Percentiles rank a stretch among this genome's conserved stretches.
Conservation (phyloP, 2,888 invertebrate species). For the Neocrepidodera transversa region DNA sequence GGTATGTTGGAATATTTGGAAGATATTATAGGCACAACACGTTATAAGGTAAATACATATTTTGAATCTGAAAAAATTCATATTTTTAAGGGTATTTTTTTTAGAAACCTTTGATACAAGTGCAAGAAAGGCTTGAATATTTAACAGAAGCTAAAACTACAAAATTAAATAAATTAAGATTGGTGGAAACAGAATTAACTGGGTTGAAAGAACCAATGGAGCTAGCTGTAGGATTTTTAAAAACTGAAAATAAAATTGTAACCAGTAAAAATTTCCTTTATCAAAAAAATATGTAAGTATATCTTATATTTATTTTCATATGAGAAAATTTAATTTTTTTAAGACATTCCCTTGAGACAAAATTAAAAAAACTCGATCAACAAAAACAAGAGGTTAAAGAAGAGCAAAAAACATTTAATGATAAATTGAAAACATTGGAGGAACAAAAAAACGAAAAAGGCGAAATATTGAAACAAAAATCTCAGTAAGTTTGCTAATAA, state of each 20-base stretch:
- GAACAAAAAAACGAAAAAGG: conserved; percentile 63
- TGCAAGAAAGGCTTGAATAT: conserved; percentile 76
- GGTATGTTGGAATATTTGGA: conserved; percentile 99
- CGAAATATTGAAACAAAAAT: conserved; percentile 42
- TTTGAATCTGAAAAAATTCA: not conserved
- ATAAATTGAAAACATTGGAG: conserved; percentile 62
- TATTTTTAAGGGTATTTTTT: conserved; percentile 24
- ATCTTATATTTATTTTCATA: too few relatives aligned
- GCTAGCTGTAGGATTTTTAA: conserved; percentile 78
- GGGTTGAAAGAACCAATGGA: conserved; percentile 80
- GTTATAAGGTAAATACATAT: conserved; percentile 69
- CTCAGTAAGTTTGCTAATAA: conserved; percentile 41
- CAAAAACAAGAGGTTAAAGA: conserved; percentile 68
- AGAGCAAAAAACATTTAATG: conserved; percentile 69
- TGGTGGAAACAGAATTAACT: conserved; percentile 82
- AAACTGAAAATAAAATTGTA: conserved; percentile 78
- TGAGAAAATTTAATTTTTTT: conserved; percentile 34
- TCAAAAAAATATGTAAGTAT: conserved; percentile 74
- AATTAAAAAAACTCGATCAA: conserved; percentile 62
- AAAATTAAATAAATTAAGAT: conserved; percentile 83
- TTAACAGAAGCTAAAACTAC: conserved; percentile 77
- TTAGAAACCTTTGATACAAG: conserved; percentile 78
- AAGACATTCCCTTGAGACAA: conserved; percentile 66
- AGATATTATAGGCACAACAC: conserved; percentile 93
- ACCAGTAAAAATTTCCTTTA: conserved; percentile 73